phyloP scores from a whole-genome alignment of 2,797 vertebrate genomes.

The Lutjanus argentimaculatus region DNA sequence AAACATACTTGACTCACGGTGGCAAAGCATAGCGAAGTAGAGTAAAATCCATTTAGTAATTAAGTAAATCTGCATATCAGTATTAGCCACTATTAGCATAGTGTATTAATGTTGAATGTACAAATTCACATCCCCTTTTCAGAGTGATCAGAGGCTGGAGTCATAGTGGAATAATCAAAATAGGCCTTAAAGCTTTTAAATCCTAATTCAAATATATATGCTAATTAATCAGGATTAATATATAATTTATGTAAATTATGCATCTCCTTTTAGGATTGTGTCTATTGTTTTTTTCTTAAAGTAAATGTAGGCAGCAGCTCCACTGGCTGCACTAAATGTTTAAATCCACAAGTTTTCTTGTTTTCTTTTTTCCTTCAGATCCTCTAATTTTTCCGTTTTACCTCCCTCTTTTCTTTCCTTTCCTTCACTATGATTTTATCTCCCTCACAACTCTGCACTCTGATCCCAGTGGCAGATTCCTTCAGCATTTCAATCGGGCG shows the following conservation, averaged over 20 bases:
- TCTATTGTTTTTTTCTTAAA: slow-evolving; percentile 67
- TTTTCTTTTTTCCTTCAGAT: slow-evolving; percentile 24
- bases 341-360: slow-evolving; percentile 33
- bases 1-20: slow-evolving; percentile 81
- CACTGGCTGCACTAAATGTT: slow-evolving; percentile 31
- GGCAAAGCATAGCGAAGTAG: slow-evolving; percentile 70
- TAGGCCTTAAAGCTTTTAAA: slow-evolving; percentile 84
- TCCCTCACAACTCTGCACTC: slow-evolving; percentile 66
- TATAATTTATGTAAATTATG: slow-evolving; percentile 84
- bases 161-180: slow-evolving; percentile 85
- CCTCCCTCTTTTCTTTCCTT: slow-evolving; percentile 45
- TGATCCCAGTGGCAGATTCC: slow-evolving; percentile 83
- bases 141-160: slow-evolving; percentile 77
- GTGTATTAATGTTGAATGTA: slow-evolving; percentile 81
- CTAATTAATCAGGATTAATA: slow-evolving; percentile 87
- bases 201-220: slow-evolving; percentile 89
- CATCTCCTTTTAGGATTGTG: slow-evolving; percentile 65
- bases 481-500: slow-evolving; percentile 86
- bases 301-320: slow-evolving; percentile 40
- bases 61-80: slow-evolving; percentile 88
- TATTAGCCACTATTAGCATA: slow-evolving; percentile 86
- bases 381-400: slow-evolving; percentile 46
- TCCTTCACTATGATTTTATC: slow-evolving; percentile 72
- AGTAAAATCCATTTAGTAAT: slow-evolving; percentile 84
- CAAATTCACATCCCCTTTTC: slow-evolving; percentile 78